These are phyloP conservation scores for Rhea pennata DNA, from an alignment of 2,113 vertebrate genomes.

Conservation along the genomic window DNA sequence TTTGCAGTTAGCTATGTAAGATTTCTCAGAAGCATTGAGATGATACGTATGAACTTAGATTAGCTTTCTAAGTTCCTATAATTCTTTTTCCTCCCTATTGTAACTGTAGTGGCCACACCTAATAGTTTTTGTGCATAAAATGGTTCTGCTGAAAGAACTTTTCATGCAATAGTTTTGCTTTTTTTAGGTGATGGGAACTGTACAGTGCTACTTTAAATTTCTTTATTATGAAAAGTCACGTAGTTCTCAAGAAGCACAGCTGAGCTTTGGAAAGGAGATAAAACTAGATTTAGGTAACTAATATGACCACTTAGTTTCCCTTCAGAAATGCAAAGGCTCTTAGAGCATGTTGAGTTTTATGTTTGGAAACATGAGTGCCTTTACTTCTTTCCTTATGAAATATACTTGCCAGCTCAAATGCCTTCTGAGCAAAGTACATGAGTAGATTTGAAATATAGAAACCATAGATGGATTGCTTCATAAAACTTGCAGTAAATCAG, in stretches of 20 bases:
- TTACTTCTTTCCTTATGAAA: constrained; percentile 69
- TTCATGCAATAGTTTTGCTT: constrained; percentile 43
- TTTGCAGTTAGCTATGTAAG: constrained; percentile 7
- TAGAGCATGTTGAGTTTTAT: constrained; percentile 53
- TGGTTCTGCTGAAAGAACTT: constrained; percentile 35
- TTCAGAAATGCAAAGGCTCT: constrained; percentile 41
- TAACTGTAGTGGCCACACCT: constrained; percentile 18
- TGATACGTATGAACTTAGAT: constrained; percentile 17
- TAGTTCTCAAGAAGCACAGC: constrained; percentile 64
- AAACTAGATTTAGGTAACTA: constrained; percentile 53
- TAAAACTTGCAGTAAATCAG: constrained; percentile 50
- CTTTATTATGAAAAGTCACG: constrained; percentile 55
- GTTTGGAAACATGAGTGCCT: constrained; percentile 78
- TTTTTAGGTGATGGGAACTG: constrained; percentile 33
- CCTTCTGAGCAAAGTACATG: constrained; percentile 51
- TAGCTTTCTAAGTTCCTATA: not conserved
- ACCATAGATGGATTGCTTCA: constrained; percentile 29
- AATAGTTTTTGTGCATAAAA: constrained; percentile 22
- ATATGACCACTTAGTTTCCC: constrained; percentile 22
- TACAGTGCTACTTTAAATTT: constrained; percentile 46
- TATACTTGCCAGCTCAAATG: constrained; percentile 65
- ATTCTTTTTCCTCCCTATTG: not conserved
- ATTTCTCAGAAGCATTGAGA: constrained; percentile 23
- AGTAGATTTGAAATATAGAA: constrained; percentile 59
- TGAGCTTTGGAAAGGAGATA: constrained; percentile 65